Conservation (phyloP, 2,113 vertebrate species). For the Ctenodactylus gundi region DNA sequence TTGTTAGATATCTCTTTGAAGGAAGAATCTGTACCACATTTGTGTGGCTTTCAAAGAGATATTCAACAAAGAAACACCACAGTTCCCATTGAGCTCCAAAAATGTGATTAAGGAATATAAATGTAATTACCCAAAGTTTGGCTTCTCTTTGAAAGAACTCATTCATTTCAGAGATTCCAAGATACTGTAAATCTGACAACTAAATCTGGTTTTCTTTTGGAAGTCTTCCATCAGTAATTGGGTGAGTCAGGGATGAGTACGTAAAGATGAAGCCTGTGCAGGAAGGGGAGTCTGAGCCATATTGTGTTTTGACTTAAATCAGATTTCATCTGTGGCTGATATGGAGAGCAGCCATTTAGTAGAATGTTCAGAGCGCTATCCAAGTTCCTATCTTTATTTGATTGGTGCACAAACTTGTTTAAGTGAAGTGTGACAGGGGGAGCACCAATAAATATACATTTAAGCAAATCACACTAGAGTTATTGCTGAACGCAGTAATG, state of each 20-base stretch:
- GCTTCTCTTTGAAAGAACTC: constrained; percentile 72
- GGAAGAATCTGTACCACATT: background rate
- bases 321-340: constrained; percentile 48
- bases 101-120: constrained; percentile 77
- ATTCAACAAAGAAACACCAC: constrained; percentile 59
- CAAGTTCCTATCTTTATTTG: background rate
- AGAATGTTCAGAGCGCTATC: background rate
- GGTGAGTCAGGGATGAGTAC: constrained; percentile 58
- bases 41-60: constrained; percentile 38
- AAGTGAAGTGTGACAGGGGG: background rate
- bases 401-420: constrained; percentile 1
- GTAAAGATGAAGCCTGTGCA: background rate
- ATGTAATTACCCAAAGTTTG: constrained; percentile 75
- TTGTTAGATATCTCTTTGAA: constrained; percentile 26
- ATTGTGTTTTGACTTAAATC: constrained; percentile 35
- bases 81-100: constrained; percentile 67
- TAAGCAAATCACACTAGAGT: background rate
- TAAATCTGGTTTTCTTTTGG: constrained; percentile 68
- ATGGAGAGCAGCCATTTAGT: background rate
- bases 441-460: background rate
- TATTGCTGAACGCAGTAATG: constrained; percentile 43
- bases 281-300: background rate
- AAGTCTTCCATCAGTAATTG: constrained; percentile 62
- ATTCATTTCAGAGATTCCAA: constrained; percentile 70
- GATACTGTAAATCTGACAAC: constrained; percentile 74